phyloP scores from a whole-genome alignment of 2,888 invertebrate genomes.

The Deroplatys truncata region DNA sequence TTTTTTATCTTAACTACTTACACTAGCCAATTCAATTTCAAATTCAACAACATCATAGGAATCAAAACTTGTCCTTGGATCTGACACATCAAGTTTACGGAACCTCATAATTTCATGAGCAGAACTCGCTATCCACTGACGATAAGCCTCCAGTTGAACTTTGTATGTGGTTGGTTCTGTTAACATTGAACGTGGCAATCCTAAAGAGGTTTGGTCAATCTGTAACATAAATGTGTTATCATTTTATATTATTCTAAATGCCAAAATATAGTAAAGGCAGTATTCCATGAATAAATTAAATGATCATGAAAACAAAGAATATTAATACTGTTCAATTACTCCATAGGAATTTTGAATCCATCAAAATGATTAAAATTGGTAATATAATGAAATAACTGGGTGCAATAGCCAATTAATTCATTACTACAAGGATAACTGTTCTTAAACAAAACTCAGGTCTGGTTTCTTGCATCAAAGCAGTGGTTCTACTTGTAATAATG shows the following conservation, averaged over 20 bases:
- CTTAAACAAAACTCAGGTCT: no score
- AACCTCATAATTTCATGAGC: constrained; percentile 35
- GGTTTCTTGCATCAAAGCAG: no score
- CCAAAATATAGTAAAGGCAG: neutral
- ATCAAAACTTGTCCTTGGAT: constrained; percentile 33
- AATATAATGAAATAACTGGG: no score
- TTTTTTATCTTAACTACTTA: constrained; percentile 35
- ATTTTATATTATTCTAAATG: neutral
- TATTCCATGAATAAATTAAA: no score
- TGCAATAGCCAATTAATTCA: no score
- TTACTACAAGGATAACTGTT: no score
- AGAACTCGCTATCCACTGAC: constrained; percentile 34
- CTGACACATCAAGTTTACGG: constrained; percentile 26
- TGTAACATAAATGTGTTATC: constrained; percentile 18
- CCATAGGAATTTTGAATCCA: no score
- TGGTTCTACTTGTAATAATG: no score
- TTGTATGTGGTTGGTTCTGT: constrained; percentile 35
- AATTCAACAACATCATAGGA: constrained; percentile 47
- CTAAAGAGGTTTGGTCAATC: constrained; percentile 39
- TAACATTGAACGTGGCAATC: constrained; percentile 38
- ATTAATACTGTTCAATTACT: no score
- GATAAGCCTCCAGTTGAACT: constrained; percentile 36
- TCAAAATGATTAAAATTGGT: no score
- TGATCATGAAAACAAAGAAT: no score
- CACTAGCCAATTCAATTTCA: constrained; percentile 49